Evolutionary conservation across 2,888 invertebrate genomes (phyloP).

Genomic region (Cinara cedri): DNA sequence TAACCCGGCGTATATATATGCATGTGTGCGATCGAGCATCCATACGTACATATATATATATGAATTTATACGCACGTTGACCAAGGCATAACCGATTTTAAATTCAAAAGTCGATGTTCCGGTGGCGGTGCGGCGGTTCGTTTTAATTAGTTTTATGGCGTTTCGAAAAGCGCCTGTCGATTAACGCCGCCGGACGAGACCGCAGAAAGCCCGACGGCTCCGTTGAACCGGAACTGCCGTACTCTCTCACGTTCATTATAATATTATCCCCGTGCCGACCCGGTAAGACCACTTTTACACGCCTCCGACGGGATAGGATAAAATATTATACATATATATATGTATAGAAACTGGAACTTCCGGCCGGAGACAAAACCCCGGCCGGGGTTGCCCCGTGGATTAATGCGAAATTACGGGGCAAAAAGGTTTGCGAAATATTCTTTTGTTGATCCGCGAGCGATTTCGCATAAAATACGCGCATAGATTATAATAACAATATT

Average conservation of each 20-base stretch:
- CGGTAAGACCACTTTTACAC: conserved; percentile 18
- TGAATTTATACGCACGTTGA: too few relatives aligned
- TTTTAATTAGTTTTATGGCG: conserved; percentile 24
- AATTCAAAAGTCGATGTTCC: background rate
- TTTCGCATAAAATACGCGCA: too few relatives aligned
- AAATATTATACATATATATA: too few relatives aligned
- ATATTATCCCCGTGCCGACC: background rate
- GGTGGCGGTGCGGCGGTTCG: too few relatives aligned
- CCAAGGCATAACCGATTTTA: too few relatives aligned
- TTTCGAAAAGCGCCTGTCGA: conserved; percentile 36
- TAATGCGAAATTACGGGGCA: conserved; percentile 1
- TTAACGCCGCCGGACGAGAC: conserved; percentile 37
- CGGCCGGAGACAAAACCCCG: conserved; percentile 17
- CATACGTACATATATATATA: too few relatives aligned
- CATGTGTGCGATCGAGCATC: too few relatives aligned
- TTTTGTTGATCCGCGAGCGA: conserved; percentile 15
- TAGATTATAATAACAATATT: too few relatives aligned
- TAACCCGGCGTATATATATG: too few relatives aligned
- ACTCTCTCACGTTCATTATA: conserved; percentile 25
- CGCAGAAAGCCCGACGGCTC: conserved; percentile 9
- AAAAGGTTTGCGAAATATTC: conserved; percentile 4
- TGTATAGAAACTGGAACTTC: conserved; percentile 3
- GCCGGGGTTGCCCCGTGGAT: background rate
- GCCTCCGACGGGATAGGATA: conserved; percentile 8
- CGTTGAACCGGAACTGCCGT: conserved; percentile 28